Evolutionary conservation across 2,113 vertebrate genomes (phyloP).

Genomic region (Columba janthina): DNA sequence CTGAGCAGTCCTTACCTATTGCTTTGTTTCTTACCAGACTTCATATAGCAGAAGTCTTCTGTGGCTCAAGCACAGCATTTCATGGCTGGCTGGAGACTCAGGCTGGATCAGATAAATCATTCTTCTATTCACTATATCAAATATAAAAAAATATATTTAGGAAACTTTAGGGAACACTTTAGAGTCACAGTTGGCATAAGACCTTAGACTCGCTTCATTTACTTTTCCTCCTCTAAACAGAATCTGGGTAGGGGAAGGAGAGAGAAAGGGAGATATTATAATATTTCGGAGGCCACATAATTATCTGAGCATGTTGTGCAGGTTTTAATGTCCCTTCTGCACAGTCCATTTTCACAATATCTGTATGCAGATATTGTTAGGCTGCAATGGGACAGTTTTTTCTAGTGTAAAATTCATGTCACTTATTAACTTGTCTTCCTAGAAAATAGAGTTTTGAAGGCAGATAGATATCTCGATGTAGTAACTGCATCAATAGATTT

Average conservation of each 20-base stretch:
- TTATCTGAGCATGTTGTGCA: background rate
- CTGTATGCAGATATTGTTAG: background rate
- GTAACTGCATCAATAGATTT: slow-evolving; percentile 18
- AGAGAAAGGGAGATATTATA: background rate
- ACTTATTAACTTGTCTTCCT: background rate
- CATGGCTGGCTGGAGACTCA: background rate
- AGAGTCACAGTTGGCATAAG: background rate
- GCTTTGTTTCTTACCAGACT: background rate
- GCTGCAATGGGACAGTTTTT: background rate
- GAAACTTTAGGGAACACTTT: background rate
- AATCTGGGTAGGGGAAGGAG: background rate
- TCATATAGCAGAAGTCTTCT: background rate
- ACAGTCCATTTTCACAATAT: background rate
- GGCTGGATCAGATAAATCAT: background rate
- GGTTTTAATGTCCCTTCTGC: background rate
- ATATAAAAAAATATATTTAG: background rate
- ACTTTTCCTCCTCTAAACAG: background rate
- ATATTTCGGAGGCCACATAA: background rate
- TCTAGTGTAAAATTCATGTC: background rate
- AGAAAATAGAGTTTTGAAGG: slow-evolving; percentile 5
- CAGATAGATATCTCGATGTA: background rate
- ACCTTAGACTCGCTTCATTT: background rate
- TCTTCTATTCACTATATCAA: background rate
- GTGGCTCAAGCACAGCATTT: background rate
- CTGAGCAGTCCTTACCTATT: background rate